Evolutionary conservation across 1,140 invertebrate genomes (phyloP).

Genomic region (Ectropis grisescens): DNA sequence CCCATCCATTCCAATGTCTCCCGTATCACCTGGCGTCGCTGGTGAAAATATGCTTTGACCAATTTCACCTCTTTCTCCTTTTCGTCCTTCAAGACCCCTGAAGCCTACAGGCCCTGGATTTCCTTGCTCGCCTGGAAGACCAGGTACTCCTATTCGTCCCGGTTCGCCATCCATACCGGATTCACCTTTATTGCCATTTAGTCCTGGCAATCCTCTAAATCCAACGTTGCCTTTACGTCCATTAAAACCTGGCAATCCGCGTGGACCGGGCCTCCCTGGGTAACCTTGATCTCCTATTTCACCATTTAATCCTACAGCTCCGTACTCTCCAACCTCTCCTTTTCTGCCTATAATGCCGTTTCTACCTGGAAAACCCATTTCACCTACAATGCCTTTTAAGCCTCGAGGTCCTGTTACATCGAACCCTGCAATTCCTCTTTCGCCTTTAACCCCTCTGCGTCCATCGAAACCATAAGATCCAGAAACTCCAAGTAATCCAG

Average conservation of each 20-base stretch:
- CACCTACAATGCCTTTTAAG: constrained; percentile 64
- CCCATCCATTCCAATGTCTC: constrained; percentile 71
- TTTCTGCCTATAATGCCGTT: constrained; percentile 43
- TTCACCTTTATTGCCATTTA: constrained; percentile 54
- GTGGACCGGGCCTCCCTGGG: constrained; percentile 33
- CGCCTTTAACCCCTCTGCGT: constrained; percentile 31
- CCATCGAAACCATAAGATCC: constrained; percentile 34
- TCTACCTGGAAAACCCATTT: constrained; percentile 65
- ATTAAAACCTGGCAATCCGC: constrained; percentile 36
- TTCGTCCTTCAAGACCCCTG: constrained; percentile 68
- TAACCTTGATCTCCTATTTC: constrained; percentile 42
- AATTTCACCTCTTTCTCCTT: constrained; percentile 76
- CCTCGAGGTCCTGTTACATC: constrained; percentile 50
- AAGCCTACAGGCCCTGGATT: constrained; percentile 41
- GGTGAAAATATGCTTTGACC: constrained; percentile 70
- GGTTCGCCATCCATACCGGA: constrained; percentile 60
- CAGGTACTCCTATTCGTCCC: constrained; percentile 68
- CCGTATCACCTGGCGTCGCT: constrained; percentile 74
- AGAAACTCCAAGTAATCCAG: constrained; percentile 35
- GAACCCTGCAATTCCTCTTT: constrained; percentile 44
- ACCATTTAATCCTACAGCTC: constrained; percentile 32
- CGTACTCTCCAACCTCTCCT: constrained; percentile 47
- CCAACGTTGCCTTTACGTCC: constrained; percentile 31
- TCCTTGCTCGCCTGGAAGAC: constrained; percentile 58
- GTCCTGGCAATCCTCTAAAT: constrained; percentile 39